phyloP scores from a whole-genome alignment of 2,888 invertebrate genomes.

The Micoletzkya japonica region DNA sequence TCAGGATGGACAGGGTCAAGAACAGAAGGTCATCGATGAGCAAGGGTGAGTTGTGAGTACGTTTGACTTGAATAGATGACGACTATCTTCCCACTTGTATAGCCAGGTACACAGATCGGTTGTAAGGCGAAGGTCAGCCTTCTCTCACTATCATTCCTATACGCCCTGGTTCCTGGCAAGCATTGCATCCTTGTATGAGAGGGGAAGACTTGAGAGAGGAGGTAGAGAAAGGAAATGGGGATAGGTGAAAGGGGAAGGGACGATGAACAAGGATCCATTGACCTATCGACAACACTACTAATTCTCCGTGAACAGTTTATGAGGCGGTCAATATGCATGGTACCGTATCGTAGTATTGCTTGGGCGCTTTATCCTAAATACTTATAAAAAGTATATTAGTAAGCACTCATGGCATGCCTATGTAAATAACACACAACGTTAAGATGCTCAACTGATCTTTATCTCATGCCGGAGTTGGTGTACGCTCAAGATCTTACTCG shows the following conservation, averaged over 20 bases:
- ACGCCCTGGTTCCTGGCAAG: constrained; percentile 7
- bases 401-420: too few relatives aligned
- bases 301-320: too few relatives aligned
- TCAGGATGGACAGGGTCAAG: constrained; percentile 48
- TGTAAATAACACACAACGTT: constrained; percentile 8
- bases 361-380: too few relatives aligned
- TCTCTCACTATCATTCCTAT: neutral
- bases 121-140: neutral
- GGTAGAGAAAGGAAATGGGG: too few relatives aligned
- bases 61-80: neutral
- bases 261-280: too few relatives aligned
- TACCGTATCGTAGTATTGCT: too few relatives aligned
- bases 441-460: constrained; percentile 52
- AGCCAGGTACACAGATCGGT: constrained; percentile 1
- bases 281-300: too few relatives aligned
- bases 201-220: too few relatives aligned
- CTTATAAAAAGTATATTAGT: too few relatives aligned
- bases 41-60: constrained; percentile 48
- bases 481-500: constrained; percentile 54
- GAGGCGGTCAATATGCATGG: too few relatives aligned
- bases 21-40: constrained; percentile 52
- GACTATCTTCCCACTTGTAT: neutral
- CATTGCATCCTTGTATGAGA: too few relatives aligned
- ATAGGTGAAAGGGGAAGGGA: too few relatives aligned
- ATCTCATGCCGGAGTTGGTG: constrained; percentile 56